Conservation (phyloP, 2,888 invertebrate species). For the Hoplodrina ambigua region DNA sequence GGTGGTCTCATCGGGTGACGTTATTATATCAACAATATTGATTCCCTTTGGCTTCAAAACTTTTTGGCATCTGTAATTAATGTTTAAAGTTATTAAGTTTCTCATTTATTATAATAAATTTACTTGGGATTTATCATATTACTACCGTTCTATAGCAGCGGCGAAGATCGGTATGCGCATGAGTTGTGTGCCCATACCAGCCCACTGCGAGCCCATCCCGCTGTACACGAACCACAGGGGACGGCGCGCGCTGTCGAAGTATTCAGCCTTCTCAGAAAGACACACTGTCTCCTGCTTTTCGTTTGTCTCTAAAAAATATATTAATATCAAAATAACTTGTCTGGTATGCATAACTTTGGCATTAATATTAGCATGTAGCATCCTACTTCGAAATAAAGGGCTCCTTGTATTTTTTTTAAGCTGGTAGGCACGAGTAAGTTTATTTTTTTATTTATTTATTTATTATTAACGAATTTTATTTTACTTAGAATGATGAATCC, state of each 20-base stretch:
- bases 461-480: no score
- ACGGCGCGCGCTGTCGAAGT: conserved; percentile 77
- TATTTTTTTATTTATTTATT: no score
- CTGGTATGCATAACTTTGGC: neutral
- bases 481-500: conserved; percentile 90
- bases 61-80: conserved; percentile 83
- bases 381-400: no score
- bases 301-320: conserved; percentile 60
- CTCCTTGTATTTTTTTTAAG: no score
- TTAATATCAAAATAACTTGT: neutral
- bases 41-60: conserved; percentile 91
- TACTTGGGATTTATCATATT: neutral
- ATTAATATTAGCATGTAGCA: no score
- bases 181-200: conserved; percentile 92
- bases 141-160: conserved; percentile 85
- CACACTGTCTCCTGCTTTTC: conserved; percentile 72
- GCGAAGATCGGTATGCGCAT: conserved; percentile 92
- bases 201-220: conserved; percentile 94
- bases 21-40: conserved; percentile 92
- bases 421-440: no score
- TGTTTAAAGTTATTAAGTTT: neutral
- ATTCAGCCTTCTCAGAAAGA: conserved; percentile 89
- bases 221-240: conserved; percentile 93
- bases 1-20: conserved; percentile 89
- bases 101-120: neutral